Percentiles rank a stretch among this genome's conserved stretches.
Conservation (phyloP, 2,888 invertebrate genomes). For the Cerastis rubricosa region DNA sequence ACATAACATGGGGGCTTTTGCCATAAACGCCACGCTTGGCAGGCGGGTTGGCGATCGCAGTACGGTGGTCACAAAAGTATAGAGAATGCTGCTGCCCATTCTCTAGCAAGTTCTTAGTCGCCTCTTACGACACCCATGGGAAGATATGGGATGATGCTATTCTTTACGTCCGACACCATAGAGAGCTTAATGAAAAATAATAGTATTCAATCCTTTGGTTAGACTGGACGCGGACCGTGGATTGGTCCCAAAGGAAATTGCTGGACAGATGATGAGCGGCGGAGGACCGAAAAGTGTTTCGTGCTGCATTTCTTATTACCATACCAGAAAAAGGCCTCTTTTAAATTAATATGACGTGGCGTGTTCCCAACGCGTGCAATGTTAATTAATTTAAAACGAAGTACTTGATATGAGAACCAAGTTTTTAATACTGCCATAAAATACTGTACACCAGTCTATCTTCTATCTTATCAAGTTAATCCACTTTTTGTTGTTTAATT, state of each 20-base stretch:
- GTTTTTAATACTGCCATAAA: constrained; percentile 32
- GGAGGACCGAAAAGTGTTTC: neutral
- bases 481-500: constrained; percentile 34
- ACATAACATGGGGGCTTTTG: too few species aligned
- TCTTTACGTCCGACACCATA: too few species aligned
- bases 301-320: neutral
- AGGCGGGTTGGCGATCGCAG: too few species aligned
- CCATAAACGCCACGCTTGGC: too few species aligned
- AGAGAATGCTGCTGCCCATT: too few species aligned
- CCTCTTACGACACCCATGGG: too few species aligned
- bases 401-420: constrained; percentile 17
- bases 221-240: neutral
- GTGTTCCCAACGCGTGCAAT: constrained; percentile 4
- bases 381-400: constrained; percentile 23
- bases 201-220: neutral
- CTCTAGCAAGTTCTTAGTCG: too few species aligned
- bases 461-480: constrained; percentile 38
- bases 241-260: neutral
- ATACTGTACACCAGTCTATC: constrained; percentile 32
- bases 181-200: too few species aligned
- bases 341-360: neutral
- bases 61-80: too few species aligned
- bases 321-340: neutral
- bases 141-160: too few species aligned
- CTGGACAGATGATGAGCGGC: neutral